Conservation (phyloP, 2,888 invertebrate species). For the Siphonodentalium dalli region DNA sequence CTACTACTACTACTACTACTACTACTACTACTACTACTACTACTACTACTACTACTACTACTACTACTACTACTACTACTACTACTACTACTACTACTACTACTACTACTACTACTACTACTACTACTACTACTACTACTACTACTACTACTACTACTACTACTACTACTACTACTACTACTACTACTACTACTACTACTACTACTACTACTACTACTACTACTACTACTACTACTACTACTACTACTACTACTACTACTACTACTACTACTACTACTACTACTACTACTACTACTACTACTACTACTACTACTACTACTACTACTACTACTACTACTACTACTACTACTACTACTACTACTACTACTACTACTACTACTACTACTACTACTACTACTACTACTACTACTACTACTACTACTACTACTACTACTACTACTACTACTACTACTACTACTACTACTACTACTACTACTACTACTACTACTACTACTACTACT, state of each 20-base stretch:
- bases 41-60: conserved; percentile 10
- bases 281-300: conserved; percentile 12
- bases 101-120: conserved; percentile 10
- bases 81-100: conserved; percentile 14
- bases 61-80: conserved; percentile 14
- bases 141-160: conserved; percentile 16
- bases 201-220: conserved; percentile 15
- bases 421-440: conserved; percentile 11
- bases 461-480: conserved; percentile 14
- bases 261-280: conserved; percentile 15
- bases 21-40: conserved; percentile 9
- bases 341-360: conserved; percentile 14
- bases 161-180: conserved; percentile 12
- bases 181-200: conserved; percentile 6
- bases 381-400: conserved; percentile 8
- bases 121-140: conserved; percentile 9
- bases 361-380: conserved; percentile 10
- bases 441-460: conserved; percentile 8
- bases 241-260: conserved; percentile 8
- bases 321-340: conserved; percentile 12
- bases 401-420: conserved; percentile 15
- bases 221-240: conserved; percentile 11
- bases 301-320: conserved; percentile 9
- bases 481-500: conserved; percentile 11
- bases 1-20: conserved; percentile 15